Evolutionary conservation across 2,888 invertebrate genomes (phyloP), one percentile per base, ranked within the genome.

Genomic region (Polymixis lichenea): DNA sequence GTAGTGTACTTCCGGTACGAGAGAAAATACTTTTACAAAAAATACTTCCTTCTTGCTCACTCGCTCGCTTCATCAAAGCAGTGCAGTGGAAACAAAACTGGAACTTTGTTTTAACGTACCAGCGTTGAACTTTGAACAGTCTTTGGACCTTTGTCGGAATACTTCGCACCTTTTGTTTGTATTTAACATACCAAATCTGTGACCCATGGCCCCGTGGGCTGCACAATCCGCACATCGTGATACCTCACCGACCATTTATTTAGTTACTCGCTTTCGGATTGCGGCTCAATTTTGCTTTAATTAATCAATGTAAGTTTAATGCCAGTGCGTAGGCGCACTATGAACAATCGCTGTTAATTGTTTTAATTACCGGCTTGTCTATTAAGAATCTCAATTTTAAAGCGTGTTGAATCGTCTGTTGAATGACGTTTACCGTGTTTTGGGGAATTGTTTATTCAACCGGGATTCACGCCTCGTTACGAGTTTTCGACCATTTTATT

Each of bases 401-500:
- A 43, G 28, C 43, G 11, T 28, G 28, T n/a, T 58, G n/a, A 38
- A 53, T 69, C 17, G 13, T 25, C 46, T 61, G 79, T 60, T 61
- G 76, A 61, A 0, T 61, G 68, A 78, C 32, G 46, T 32, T 60
- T 0, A 2, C 32, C 61, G 46, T 49, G 49, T 49, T 32, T 55
- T 53, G 13, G 11, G 32, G 22, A 61, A 77, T 38, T 55, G 61
- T 77, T 77, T 79, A 49, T 69, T 32, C 15, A 43, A 25, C 2
- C n/a, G 43, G 13, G 8, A 25, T 38, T 74, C 51, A 28, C 6
- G 28, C 28, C 15, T 28, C 4, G 28, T 17, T 76, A 58, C 38
- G 9, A 28, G 7, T 22, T 32, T 46, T 15, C 22, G 1, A 25
- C 13, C 17, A 4, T 22, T 17, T 60, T 60, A 32, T 28, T 60